Conservation (phyloP, 2,113 vertebrate species). For the Otis tarda region DNA sequence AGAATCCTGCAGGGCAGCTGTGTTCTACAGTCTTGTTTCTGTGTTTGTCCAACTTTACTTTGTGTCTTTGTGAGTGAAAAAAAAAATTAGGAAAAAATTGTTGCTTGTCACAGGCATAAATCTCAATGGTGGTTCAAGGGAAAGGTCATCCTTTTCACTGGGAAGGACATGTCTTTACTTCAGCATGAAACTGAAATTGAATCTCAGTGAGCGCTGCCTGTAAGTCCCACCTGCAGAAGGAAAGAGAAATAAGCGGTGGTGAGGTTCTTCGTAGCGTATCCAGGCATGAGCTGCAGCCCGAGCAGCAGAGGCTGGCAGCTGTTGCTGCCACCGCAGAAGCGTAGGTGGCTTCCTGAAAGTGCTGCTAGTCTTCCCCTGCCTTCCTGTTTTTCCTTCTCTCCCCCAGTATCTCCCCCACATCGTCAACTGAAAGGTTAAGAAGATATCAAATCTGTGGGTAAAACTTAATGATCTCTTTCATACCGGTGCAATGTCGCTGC, state of each 20-base stretch:
- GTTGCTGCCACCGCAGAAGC: rapidly evolving
- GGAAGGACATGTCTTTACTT: neutral
- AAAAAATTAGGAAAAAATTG: neutral
- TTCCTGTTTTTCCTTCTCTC: neutral
- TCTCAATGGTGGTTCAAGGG: neutral
- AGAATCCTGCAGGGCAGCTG: neutral
- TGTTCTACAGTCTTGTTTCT: neutral
- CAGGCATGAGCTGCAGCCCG: rapidly evolving
- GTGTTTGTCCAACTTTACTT: neutral
- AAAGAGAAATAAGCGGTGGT: neutral
- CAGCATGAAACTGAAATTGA: neutral
- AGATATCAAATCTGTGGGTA: neutral
- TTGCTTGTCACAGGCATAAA: neutral
- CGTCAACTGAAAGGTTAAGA: neutral
- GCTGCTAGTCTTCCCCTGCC: neutral
- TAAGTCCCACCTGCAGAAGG: neutral
- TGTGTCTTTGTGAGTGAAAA: neutral
- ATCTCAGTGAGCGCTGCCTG: neutral
- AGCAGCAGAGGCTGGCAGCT: neutral
- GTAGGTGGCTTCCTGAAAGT: neutral
- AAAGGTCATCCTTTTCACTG: neutral
- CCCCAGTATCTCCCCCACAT: neutral
- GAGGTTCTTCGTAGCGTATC: rapidly evolving
- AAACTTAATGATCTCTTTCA: neutral
- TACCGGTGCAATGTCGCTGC: neutral